Base-by-base conservation (phyloP, 30 jellyfish, hydroid and myxozoan genomes). In the Phacellophora camtschatica region DNA sequence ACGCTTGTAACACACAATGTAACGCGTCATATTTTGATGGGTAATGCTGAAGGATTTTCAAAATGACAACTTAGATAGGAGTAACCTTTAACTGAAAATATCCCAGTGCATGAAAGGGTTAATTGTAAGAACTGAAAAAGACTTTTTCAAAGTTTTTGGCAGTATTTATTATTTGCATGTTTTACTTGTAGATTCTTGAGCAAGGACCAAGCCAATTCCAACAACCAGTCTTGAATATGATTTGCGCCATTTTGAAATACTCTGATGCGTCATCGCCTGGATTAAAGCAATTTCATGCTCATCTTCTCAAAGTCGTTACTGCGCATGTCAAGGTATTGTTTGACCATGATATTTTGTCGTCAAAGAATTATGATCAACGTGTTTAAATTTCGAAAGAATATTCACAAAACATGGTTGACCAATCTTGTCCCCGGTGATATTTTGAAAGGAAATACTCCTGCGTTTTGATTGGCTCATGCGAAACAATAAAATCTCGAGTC, bases 211-310 rank as follows among this genome's bases (percentile, higher is more conserved):
- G 90, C 8, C 77, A 74, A 2, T 87, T 71, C 59, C 99, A 94
- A 54, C 99, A 86, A 76, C 92, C 99, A 2, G 99, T 94, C 37
- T 85, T 94, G 74, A 82, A 71, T 32, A 87, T 87, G 81, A 94
- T 94, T 10, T 94, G 97, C 41, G 99, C 99, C 70, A 87, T 94
- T 46, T 31, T 94, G 86, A 94, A 94, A 51, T 94, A 94, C 67
- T 87, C 99, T 34, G 99, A 94, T 75, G 82, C 96, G 27, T 27
- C 97, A 15, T 75, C 99, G 24, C 99, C 99, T 18, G 99, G 99
- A 0, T 66, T 94, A 25, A 86, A 94, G 39, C 99, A 94, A 66
- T 94, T 94, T 46, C 97, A 94, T 71, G 90, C 94, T 36, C 95
- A 94, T 66, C 37, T 94, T 50, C 82, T 94, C 5, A 83, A 95